Conservation (phyloP, 2,113 vertebrate species). For the Donacobius atricapilla region DNA sequence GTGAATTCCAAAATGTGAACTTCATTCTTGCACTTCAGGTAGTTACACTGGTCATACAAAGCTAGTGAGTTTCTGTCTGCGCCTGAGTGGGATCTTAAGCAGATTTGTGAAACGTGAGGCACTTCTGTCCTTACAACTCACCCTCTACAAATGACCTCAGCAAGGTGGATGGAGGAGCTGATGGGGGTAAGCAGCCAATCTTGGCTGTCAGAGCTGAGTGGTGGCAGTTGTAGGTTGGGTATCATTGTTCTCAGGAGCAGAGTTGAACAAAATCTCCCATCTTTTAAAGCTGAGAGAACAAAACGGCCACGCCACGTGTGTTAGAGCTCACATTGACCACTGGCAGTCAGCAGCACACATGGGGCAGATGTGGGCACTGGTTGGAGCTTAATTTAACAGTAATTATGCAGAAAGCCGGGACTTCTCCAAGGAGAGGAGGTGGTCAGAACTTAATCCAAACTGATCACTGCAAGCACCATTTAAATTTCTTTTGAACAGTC, state of each 20-base stretch:
- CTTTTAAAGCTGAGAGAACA: neutral
- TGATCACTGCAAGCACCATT: neutral
- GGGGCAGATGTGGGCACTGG: neutral
- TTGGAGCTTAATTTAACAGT: neutral
- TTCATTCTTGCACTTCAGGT: neutral
- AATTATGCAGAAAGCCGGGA: neutral
- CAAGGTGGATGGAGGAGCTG: neutral
- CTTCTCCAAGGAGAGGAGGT: neutral
- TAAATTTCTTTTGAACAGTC: neutral
- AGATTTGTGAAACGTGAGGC: neutral
- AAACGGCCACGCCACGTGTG: neutral
- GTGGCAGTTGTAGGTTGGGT: neutral
- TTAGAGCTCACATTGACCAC: neutral
- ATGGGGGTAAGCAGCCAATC: neutral
- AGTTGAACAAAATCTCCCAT: neutral
- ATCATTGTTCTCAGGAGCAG: neutral
- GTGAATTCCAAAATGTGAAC: neutral
- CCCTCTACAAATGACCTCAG: neutral
- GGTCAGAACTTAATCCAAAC: neutral
- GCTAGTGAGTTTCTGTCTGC: neutral
- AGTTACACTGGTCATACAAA: rapidly evolving
- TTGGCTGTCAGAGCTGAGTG: neutral
- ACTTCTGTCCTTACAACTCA: neutral
- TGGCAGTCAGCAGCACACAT: neutral
- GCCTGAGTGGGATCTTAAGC: neutral